Conservation (phyloP, 2,888 invertebrate genomes). For the Leptopilina syphax region DNA sequence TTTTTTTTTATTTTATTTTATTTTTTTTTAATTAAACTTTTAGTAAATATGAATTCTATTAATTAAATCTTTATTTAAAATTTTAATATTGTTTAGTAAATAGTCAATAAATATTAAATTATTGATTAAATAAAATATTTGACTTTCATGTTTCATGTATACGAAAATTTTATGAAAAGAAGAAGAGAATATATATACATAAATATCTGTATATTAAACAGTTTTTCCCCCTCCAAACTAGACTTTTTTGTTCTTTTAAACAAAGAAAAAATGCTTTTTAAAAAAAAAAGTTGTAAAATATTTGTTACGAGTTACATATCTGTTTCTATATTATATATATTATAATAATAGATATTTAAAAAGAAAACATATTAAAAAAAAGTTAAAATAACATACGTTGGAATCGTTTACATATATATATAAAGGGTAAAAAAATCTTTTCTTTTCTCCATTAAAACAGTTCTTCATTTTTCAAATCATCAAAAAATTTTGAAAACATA, state of each 20-base stretch:
- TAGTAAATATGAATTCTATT: too few species aligned
- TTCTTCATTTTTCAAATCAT: not conserved
- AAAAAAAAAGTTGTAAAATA: not conserved
- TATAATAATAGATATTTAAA: not conserved
- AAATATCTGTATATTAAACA: not conserved
- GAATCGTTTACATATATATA: not conserved
- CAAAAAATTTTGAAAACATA: not conserved
- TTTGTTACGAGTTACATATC: constrained; percentile 32
- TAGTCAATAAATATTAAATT: too few species aligned
- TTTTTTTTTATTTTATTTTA: too few species aligned
- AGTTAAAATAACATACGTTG: not conserved
- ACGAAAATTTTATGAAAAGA: too few species aligned
- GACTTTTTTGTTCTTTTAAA: not conserved
- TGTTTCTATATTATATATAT: constrained; percentile 12
- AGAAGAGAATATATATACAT: not conserved
- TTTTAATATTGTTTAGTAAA: too few species aligned
- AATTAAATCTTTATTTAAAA: too few species aligned
- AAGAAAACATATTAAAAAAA: not conserved
- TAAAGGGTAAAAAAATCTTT: not conserved
- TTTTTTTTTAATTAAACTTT: too few species aligned
- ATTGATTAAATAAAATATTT: too few species aligned
- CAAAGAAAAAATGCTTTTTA: constrained; percentile 6
- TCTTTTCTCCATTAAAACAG: not conserved
- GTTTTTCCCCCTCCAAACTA: too few species aligned
- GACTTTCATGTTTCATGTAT: too few species aligned